Conservation (phyloP, 2,797 vertebrate species). For the Tapirus indicus region DNA sequence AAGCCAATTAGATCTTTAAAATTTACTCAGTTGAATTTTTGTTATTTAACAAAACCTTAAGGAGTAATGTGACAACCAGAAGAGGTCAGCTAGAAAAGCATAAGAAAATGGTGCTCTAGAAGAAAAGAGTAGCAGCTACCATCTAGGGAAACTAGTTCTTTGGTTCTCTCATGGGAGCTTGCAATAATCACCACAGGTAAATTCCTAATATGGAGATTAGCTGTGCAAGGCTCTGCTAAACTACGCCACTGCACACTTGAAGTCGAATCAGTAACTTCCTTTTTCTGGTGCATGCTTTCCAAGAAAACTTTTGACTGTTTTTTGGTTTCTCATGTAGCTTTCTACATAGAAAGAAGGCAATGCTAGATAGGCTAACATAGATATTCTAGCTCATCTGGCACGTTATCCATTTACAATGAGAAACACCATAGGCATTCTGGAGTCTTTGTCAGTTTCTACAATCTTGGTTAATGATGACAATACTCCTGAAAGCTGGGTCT, state of each 20-base stretch:
- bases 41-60: not conserved
- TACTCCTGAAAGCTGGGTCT: not conserved
- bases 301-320: not conserved
- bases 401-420: not conserved
- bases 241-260: not conserved
- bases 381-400: not conserved
- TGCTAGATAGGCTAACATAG: not conserved
- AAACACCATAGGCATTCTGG: not conserved
- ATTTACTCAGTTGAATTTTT: no score
- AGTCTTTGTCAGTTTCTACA: not conserved
- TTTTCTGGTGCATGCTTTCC: not conserved
- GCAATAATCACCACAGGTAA: not conserved
- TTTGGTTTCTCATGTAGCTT: not conserved
- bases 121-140: not conserved
- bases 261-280: not conserved
- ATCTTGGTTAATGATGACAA: not conserved
- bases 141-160: not conserved
- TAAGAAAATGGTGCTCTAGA: not conserved
- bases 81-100: not conserved
- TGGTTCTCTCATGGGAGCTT: not conserved
- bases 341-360: not conserved
- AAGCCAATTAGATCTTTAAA: no score
- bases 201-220: not conserved
- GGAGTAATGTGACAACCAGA: not conserved
- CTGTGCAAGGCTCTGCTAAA: not conserved